Percentiles rank a stretch among this genome's conserved stretches.
phyloP scores from a whole-genome alignment of 2,113 vertebrate species.

The Crotalus tigris region DNA sequence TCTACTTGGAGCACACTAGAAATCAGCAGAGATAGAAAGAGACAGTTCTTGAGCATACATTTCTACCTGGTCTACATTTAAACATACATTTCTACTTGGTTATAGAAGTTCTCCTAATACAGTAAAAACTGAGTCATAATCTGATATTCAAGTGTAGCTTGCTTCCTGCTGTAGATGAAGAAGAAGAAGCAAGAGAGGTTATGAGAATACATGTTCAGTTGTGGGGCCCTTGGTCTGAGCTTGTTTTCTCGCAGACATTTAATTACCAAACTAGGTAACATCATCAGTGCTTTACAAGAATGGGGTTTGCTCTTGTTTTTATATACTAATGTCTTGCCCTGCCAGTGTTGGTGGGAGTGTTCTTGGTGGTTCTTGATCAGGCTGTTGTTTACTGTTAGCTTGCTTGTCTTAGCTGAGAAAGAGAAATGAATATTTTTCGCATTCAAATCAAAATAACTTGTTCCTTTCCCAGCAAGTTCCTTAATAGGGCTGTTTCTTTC shows the following conservation, averaged over 20 bases:
- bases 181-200: not conserved
- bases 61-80: not conserved
- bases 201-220: not conserved
- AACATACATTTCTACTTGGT: not conserved
- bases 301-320: not conserved
- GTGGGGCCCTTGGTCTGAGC: not conserved
- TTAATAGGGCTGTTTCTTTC: not conserved
- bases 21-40: not conserved
- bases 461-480: not conserved
- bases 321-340: not conserved
- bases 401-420: not conserved
- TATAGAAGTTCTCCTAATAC: not conserved
- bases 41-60: not conserved
- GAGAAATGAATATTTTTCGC: not conserved
- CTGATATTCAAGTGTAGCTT: not conserved
- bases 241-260: not conserved
- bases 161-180: not conserved
- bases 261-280: not conserved
- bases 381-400: not conserved
- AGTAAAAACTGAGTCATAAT: not conserved
- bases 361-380: not conserved
- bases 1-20: not conserved
- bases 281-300: not conserved
- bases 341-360: not conserved
- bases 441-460: not conserved